phyloP scores from a whole-genome alignment of 2,113 vertebrate genomes.

The Catharus minimus region DNA sequence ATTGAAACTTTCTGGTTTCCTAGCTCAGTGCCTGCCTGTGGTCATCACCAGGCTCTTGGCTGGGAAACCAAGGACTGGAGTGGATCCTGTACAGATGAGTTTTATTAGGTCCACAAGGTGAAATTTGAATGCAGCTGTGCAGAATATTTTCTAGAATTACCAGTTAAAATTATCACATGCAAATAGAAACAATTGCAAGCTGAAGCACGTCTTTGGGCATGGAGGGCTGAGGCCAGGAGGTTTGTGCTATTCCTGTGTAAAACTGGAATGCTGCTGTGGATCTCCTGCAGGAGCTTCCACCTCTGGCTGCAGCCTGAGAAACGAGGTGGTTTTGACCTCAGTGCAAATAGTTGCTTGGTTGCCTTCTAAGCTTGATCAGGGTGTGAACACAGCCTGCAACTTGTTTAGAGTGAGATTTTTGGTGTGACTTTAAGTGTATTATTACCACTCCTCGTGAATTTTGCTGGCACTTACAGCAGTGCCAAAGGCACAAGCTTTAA shows the following conservation, averaged over 20 bases:
- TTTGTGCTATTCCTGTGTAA: neutral
- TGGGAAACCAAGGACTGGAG: neutral
- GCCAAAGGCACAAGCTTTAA: neutral
- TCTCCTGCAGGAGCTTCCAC: neutral
- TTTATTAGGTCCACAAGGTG: neutral
- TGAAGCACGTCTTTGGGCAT: neutral
- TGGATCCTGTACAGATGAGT: neutral
- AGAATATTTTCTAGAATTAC: conserved; percentile 38
- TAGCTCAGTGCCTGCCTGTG: accelerated
- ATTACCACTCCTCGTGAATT: neutral
- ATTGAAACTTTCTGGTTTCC: neutral
- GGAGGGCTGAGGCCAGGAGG: neutral
- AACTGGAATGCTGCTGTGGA: neutral
- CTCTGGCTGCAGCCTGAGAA: neutral
- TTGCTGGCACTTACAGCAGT: neutral
- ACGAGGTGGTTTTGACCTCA: neutral
- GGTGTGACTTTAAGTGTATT: neutral
- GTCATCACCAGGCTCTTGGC: neutral
- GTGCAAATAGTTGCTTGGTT: neutral
- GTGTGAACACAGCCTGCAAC: neutral
- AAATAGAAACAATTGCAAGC: conserved; percentile 31
- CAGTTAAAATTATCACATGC: conserved; percentile 38
- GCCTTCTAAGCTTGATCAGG: neutral
- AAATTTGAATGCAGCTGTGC: neutral
- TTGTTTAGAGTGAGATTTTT: neutral